These are phyloP conservation scores for Clarias macrocephalus DNA, from an alignment of 2,113 vertebrate species.

Conservation along the genomic window DNA sequence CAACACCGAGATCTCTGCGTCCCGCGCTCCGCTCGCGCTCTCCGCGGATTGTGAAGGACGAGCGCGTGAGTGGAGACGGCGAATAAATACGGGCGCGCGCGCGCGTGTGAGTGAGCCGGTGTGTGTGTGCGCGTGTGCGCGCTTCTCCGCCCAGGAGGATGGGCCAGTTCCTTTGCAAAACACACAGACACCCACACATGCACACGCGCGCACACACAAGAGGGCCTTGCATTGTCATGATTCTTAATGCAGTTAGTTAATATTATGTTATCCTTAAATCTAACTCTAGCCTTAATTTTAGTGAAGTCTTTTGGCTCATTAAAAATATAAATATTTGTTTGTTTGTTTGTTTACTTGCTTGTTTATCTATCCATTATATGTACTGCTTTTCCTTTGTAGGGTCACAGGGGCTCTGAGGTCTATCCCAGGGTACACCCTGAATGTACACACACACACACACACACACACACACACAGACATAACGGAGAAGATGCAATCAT, in stretches of 20 bases:
- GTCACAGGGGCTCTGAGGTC: too few relatives aligned
- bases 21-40: background rate
- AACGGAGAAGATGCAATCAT: too few relatives aligned
- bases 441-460: too few relatives aligned
- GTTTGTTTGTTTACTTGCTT: too few relatives aligned
- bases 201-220: background rate
- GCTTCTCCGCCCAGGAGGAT: slow-evolving; percentile 22
- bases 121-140: background rate
- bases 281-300: background rate
- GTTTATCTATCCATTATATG: too few relatives aligned
- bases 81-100: background rate
- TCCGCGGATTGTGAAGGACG: background rate
- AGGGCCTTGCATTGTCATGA: background rate
- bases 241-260: background rate
- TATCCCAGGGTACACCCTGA: too few relatives aligned
- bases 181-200: background rate
- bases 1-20: background rate
- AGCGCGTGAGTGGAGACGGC: background rate
- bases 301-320: background rate
- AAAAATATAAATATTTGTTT: background rate
- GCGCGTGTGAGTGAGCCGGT: background rate
- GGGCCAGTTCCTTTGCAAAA: background rate
- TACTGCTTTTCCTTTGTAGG: too few relatives aligned
- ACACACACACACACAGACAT: too few relatives aligned
- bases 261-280: background rate